Evolutionary conservation across 1,140 invertebrate species (phyloP), one percentile per base, ranked within the genome.

Genomic region (Heterodera carotae): DNA sequence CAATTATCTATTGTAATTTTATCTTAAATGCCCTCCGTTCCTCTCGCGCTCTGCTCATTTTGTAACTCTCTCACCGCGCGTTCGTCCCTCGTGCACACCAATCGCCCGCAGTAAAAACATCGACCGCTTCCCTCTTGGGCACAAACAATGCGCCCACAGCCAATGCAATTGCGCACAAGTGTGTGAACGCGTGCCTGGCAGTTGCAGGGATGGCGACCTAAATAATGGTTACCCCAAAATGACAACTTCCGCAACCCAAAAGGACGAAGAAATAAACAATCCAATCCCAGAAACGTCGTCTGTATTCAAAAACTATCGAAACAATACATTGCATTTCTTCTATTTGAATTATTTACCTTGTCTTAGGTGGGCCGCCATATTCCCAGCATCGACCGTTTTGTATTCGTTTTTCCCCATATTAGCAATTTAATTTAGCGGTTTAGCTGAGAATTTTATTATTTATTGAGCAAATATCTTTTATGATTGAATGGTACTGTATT

Each of bases 81-180:
- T 70, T 87, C 86, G 62, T 86, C 86, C 36, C 73, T 73, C 12
- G 84, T 87, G 68, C 83, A 84, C 33, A 94, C 94, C 79, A 93
- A 88, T 82, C 92, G 91, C 2, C 92, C 93, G 90, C 97, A 99
- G 84, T 93, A 96, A 15, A 97, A 90, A 88, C 97, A 99, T 1
- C 94, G 94, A 0, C 97, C 97, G 48, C 94, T 92, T 2, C 96
- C 96, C 90, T 99, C 97, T 89, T 98, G 95, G 72, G 91, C 91
- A 89, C 96, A 99, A 31, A 98, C 93, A 18, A 78, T 64, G 31
- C 75, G 90, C 0, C 97, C 97, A 90, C 97, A 99, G 71, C 92
- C 91, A 0, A 93, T 85, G 84, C 97, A 99, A 89, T 99, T 99
- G 86, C 93, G 95, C 67, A 99, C 91, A 15, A 99, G 89, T 69